phyloP scores from a whole-genome alignment of 1,140 invertebrate species.

The Drosophila kanapiae region DNA sequence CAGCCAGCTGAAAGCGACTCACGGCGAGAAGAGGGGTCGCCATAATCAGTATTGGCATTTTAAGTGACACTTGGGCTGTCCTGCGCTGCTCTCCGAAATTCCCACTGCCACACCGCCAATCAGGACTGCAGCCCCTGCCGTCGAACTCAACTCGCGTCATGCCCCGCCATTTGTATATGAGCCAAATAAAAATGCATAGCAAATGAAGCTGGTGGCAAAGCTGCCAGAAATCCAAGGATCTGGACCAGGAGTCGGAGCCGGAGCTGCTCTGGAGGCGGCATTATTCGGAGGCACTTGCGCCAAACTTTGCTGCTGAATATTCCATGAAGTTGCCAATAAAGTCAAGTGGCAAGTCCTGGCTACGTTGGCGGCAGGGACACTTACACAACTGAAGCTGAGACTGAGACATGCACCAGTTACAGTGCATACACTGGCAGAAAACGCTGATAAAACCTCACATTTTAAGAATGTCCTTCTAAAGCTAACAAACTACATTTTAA shows the following conservation, averaged over 20 bases:
- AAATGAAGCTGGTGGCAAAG: constrained; percentile 63
- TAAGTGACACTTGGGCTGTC: constrained; percentile 68
- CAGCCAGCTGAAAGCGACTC: constrained; percentile 5
- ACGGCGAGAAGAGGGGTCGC: constrained; percentile 4
- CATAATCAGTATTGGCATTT: constrained; percentile 82
- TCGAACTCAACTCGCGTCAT: constrained; percentile 45
- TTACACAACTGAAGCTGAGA: constrained; percentile 1
- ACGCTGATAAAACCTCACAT: too few relatives aligned
- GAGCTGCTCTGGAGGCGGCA: constrained; percentile 21
- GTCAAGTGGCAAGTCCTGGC: constrained; percentile 77
- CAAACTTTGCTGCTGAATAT: constrained; percentile 77
- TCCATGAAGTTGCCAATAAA: constrained; percentile 85
- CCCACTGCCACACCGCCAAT: constrained; percentile 19
- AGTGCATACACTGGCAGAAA: constrained; percentile 35
- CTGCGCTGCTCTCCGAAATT: neutral
- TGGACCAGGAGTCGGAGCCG: neutral
- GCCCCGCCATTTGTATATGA: constrained; percentile 79
- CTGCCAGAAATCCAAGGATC: constrained; percentile 21
- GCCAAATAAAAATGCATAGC: constrained; percentile 83
- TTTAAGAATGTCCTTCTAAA: too few relatives aligned
- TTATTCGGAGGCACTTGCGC: constrained; percentile 71
- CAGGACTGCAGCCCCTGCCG: constrained; percentile 10
- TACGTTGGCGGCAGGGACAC: constrained; percentile 16
- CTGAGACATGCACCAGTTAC: constrained; percentile 33
- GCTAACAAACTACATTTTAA: neutral